These are phyloP conservation scores for Pangasius mekongensis DNA, from an alignment of 2,797 vertebrate genomes.

Conservation along the genomic window DNA sequence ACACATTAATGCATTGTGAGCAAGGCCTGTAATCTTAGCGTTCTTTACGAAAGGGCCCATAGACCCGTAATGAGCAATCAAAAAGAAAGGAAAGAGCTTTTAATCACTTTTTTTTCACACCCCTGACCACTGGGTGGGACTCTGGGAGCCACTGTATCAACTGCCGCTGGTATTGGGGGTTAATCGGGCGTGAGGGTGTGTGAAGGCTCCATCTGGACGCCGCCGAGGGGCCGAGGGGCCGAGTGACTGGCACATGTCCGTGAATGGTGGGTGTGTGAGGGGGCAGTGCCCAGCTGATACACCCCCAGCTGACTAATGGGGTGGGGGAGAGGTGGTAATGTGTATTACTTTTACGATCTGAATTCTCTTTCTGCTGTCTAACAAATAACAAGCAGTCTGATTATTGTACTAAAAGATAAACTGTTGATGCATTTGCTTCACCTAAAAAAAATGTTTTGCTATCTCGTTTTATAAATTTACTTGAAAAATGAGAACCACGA, in stretches of 20 bases:
- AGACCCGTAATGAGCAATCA: conserved; percentile 13
- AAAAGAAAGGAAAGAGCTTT: conserved; percentile 83
- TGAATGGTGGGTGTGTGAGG: conserved; percentile 75
- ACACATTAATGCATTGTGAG: not conserved
- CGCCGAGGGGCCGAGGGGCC: conserved; percentile 67
- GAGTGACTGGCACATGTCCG: conserved; percentile 62
- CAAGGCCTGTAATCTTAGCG: not conserved
- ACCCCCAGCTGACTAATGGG: conserved; percentile 49
- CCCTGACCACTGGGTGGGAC: conserved; percentile 76
- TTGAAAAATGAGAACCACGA: not conserved
- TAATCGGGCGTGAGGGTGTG: conserved; percentile 96
- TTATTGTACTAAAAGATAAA: not conserved
- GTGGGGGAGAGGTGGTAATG: not conserved
- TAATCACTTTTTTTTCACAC: conserved; percentile 73
- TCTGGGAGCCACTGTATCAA: conserved; percentile 94
- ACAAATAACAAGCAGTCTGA: not conserved
- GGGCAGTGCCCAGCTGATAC: conserved; percentile 62
- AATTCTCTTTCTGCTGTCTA: not conserved
- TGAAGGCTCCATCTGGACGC: conserved; percentile 93
- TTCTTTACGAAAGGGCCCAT: not conserved
- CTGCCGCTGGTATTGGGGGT: conserved; percentile 89
- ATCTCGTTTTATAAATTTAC: too few species aligned
- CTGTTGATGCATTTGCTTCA: not conserved
- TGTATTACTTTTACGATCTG: not conserved
- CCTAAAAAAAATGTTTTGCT: too few species aligned